A percentile compares a stretch with the other conserved stretches of the same genome.
These are phyloP conservation scores for Podabrus alpinus DNA, from an alignment of 2,888 invertebrate species.

Conservation along the genomic window DNA sequence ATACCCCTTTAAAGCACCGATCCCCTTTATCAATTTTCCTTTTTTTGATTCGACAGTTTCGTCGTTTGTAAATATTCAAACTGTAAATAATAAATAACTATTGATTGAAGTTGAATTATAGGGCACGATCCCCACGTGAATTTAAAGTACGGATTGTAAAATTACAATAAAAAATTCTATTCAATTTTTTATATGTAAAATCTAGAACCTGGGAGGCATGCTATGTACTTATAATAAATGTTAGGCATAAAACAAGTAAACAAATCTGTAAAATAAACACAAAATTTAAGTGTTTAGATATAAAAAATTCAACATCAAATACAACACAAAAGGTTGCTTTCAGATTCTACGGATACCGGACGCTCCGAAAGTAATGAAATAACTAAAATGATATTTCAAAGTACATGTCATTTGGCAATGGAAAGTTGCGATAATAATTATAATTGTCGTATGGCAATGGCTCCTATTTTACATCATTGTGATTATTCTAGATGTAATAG, in stretches of 20 bases:
- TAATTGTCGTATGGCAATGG: slow-evolving; percentile 76
- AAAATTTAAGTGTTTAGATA: slow-evolving; percentile 23
- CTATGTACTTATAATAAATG: slow-evolving; percentile 12
- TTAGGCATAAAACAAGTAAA: slow-evolving; percentile 19
- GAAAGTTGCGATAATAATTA: slow-evolving; percentile 81
- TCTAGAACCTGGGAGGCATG: slow-evolving; percentile 14
- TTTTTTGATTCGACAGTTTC: slow-evolving; percentile 36
- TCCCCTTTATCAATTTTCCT: slow-evolving; percentile 34
- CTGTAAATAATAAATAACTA: slow-evolving; percentile 34
- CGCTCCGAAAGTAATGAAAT: slow-evolving; percentile 39
- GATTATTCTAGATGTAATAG: slow-evolving; percentile 77
- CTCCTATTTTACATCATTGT: slow-evolving; percentile 85
- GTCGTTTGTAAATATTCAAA: slow-evolving; percentile 32
- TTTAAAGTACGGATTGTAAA: slow-evolving; percentile 16
- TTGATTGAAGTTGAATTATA: slow-evolving; percentile 30
- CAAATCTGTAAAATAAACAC: slow-evolving; percentile 14
- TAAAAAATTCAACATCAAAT: slow-evolving; percentile 53
- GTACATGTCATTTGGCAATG: slow-evolving; percentile 86
- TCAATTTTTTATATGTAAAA: slow-evolving; percentile 1
- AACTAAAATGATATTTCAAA: slow-evolving; percentile 69
- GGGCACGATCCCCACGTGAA: slow-evolving; percentile 14
- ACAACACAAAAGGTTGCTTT: slow-evolving; percentile 39
- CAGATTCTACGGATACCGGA: slow-evolving; percentile 47
- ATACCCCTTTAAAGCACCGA: slow-evolving; percentile 33
- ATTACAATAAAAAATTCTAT: slow-evolving; percentile 6